A percentile compares a stretch with the other conserved stretches of the same genome.
Conservation (phyloP, 2,888 invertebrate species). For the Mythimna pallens region DNA sequence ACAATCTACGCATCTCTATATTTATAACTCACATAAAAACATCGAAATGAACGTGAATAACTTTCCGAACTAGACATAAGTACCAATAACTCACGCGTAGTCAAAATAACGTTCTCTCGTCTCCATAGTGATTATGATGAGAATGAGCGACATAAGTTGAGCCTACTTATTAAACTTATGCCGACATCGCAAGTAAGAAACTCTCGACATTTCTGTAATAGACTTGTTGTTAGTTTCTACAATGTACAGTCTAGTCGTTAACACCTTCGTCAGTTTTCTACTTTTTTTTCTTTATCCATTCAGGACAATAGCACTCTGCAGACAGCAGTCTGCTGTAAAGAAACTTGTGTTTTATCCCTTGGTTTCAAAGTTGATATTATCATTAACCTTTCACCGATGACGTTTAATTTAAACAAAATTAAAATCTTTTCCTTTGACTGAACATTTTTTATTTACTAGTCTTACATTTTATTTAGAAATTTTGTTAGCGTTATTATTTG, state of each 20-base stretch:
- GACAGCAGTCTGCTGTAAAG: too few relatives aligned
- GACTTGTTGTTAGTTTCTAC: slow-evolving; percentile 24
- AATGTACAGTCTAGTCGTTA: neutral
- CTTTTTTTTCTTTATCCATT: neutral
- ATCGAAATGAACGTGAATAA: neutral
- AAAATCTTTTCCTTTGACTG: too few relatives aligned
- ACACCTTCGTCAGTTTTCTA: neutral
- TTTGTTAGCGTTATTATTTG: too few relatives aligned
- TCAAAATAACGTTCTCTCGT: neutral
- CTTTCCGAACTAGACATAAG: slow-evolving; percentile 12
- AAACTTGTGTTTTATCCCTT: too few relatives aligned
- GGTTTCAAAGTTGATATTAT: too few relatives aligned
- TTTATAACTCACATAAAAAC: neutral
- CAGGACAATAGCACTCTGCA: too few relatives aligned
- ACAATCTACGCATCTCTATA: too few relatives aligned
- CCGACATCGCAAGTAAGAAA: slow-evolving; percentile 8
- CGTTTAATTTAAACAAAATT: too few relatives aligned
- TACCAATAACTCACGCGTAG: slow-evolving; percentile 17
- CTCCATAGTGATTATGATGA: slow-evolving; percentile 2
- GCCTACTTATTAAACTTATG: slow-evolving; percentile 32
- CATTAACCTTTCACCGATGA: too few relatives aligned
- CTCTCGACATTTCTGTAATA: slow-evolving; percentile 2
- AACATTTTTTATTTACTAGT: too few relatives aligned
- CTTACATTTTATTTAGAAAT: too few relatives aligned
- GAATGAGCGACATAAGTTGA: slow-evolving; percentile 30